Conservation (phyloP, 2,888 invertebrate genomes). For the Dryocosmus kuriphilus region DNA sequence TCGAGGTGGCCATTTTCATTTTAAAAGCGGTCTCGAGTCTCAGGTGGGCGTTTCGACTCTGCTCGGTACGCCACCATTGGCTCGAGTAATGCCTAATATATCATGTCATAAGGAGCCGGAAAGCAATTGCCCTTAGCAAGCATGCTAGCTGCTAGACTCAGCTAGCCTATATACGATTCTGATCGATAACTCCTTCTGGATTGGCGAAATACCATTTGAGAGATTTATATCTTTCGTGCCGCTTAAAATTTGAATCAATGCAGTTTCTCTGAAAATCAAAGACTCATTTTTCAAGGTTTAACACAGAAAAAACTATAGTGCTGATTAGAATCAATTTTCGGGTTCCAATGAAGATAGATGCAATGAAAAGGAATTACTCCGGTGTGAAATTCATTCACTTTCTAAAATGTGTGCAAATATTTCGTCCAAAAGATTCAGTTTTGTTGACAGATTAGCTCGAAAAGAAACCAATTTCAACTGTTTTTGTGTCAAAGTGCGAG, state of each 20-base stretch:
- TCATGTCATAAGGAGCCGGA: conserved; percentile 37
- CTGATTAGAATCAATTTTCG: too few species aligned
- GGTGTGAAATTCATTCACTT: too few species aligned
- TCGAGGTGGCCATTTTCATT: conserved; percentile 42
- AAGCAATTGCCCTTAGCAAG: conserved; percentile 15
- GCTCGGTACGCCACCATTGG: conserved; percentile 38
- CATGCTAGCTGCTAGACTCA: neutral
- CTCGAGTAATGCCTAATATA: conserved; percentile 45
- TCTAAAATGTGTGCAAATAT: too few species aligned
- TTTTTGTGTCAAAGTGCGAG: too few species aligned
- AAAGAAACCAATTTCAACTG: too few species aligned
- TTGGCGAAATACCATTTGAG: neutral
- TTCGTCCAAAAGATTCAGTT: too few species aligned
- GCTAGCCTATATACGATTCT: neutral
- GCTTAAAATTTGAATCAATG: neutral
- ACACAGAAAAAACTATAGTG: too few species aligned
- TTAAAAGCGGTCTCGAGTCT: conserved; percentile 42
- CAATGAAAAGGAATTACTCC: too few species aligned
- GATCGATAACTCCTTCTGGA: neutral
- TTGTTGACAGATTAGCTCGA: too few species aligned
- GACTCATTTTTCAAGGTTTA: too few species aligned
- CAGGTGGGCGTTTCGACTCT: conserved; percentile 37
- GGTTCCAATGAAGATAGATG: too few species aligned
- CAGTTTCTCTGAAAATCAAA: neutral
- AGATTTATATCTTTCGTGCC: neutral